Percentiles rank a stretch among this genome's conserved stretches.
Conservation (phyloP, 1,140 invertebrate species). For the Whitmania pigra region DNA sequence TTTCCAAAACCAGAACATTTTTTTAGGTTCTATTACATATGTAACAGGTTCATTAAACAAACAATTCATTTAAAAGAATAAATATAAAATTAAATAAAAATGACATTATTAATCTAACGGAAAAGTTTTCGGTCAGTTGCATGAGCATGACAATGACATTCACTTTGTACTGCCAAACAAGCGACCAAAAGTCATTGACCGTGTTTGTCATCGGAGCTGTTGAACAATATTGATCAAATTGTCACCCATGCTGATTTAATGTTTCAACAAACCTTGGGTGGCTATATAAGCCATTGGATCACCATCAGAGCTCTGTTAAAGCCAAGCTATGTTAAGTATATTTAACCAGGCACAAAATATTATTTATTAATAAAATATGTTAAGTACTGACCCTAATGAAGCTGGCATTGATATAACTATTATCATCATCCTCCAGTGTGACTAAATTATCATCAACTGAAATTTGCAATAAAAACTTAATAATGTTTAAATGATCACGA, state of each 20-base stretch:
- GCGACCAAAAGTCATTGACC: constrained; percentile 21
- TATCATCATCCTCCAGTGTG: background rate
- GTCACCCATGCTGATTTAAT: too few species aligned
- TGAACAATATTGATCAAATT: too few species aligned
- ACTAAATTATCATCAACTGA: background rate
- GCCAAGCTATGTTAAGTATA: too few species aligned
- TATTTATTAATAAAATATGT: background rate
- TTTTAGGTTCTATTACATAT: too few species aligned
- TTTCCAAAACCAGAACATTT: too few species aligned
- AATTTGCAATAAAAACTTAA: too few species aligned
- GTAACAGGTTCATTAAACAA: too few species aligned
- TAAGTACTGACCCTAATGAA: background rate
- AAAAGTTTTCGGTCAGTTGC: background rate
- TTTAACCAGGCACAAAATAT: too few species aligned
- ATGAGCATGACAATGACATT: constrained; percentile 8
- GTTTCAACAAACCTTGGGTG: background rate
- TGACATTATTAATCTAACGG: background rate
- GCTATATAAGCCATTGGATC: background rate
- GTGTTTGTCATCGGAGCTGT: constrained; percentile 14
- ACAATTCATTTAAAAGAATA: too few species aligned
- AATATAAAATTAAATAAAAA: background rate
- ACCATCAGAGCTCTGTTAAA: background rate
- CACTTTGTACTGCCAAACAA: constrained; percentile 19
- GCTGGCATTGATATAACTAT: too few species aligned
- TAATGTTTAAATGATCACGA: too few species aligned